Evolutionary conservation across 2,888 invertebrate species (phyloP), one percentile per base, ranked within the genome.

Genomic region (Trichogramma evanescens): DNA sequence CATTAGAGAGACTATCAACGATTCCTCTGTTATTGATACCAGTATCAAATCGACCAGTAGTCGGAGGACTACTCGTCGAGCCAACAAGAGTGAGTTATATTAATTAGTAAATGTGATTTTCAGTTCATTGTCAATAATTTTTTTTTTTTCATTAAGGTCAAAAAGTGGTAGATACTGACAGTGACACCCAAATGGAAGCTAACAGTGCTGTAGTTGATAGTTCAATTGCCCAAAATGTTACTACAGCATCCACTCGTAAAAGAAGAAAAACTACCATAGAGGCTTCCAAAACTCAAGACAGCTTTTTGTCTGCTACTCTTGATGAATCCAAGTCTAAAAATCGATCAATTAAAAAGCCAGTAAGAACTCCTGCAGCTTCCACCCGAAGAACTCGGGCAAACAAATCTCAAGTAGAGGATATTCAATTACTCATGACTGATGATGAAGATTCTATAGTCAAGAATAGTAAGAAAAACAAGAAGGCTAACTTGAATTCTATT

Each of bases 1-100:
- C n/a, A 63, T 65, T 59, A 54, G 50, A 7, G 66, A 69, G 6
- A 64, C 52, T 41, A 54, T 45, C 5, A 61, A 62, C 44, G 65
- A 66, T 39, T 51, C 63, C 40, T 50, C 64, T 44, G 46, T 26
- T 26, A 26, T 59, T 9, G 62, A 68, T 46, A 52, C 51, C 49
- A 58, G 62, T 53, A 43, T 53, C 9, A 53, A 57, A 26, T 55
- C 58, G 58, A 41, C 50, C 43, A 26, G 55, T 26, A 63, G 62
- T 5, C 51, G 61, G 6, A 63, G 54, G 26, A 26, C 3, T 49
- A 62, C 58, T 51, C 53, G 55, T 6, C 59, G 64, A 6, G 56
- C 48, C 38, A 63, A 58, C 7, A 66, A 63, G 64, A 66, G 64
- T 64, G 57, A 58, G 58, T 50, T 38, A 40, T 42, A 8, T 48